A percentile compares a stretch with the other conserved stretches of the same genome.
These are phyloP conservation scores for Oligia fasciuncula DNA, from an alignment of 2,888 invertebrate genomes.

Conservation along the genomic window DNA sequence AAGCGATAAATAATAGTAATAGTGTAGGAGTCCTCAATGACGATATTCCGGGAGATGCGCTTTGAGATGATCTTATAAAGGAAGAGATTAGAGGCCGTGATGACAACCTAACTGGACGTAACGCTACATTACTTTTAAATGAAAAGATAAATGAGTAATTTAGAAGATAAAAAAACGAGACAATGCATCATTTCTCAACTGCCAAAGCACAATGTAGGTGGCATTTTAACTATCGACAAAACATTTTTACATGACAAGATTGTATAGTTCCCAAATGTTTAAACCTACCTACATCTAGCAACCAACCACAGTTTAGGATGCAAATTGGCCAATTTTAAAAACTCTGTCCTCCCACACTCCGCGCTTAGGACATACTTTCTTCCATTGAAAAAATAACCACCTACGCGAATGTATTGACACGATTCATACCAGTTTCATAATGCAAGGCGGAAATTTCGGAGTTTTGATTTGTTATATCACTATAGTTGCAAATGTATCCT, in stretches of 20 bases:
- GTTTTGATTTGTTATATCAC: conserved; percentile 81
- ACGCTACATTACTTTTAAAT: conserved; percentile 42
- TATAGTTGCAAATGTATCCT: conserved; percentile 68
- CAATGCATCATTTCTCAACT: conserved; percentile 51
- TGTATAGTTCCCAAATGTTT: conserved; percentile 37
- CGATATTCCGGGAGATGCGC: conserved; percentile 84
- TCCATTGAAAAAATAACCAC: conserved; percentile 84
- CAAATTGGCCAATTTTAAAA: conserved; percentile 74
- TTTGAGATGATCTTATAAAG: conserved; percentile 73
- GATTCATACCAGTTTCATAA: conserved; percentile 85
- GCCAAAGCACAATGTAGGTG: conserved; percentile 52
- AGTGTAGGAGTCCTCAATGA: conserved; percentile 77
- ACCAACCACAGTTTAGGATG: conserved; percentile 66
- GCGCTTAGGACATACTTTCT: conserved; percentile 79
- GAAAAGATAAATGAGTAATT: conserved; percentile 21
- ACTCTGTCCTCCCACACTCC: conserved; percentile 70
- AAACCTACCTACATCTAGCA: conserved; percentile 50
- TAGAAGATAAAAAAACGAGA: conserved; percentile 43
- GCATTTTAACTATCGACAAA: conserved; percentile 37
- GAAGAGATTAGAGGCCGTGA: conserved; percentile 78
- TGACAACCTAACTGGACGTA: conserved; percentile 74
- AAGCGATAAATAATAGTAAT: conserved; percentile 85
- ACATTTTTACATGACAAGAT: conserved; percentile 30
- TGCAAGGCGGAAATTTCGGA: conserved; percentile 81
- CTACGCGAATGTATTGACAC: conserved; percentile 84